phyloP scores from a whole-genome alignment of 2,888 invertebrate genomes.

The Gerris lacustris region DNA sequence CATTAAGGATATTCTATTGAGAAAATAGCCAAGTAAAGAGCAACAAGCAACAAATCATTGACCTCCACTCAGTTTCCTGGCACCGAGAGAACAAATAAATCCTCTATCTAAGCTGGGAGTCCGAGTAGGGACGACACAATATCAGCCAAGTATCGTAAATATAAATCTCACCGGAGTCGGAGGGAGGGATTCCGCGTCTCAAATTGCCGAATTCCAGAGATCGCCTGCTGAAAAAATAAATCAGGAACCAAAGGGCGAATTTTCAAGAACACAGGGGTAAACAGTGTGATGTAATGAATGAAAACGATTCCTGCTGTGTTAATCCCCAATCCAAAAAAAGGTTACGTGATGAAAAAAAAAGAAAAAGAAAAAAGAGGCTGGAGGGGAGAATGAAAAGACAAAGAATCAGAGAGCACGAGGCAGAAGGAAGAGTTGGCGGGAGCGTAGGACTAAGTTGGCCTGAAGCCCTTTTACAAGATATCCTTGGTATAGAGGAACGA shows the following conservation, averaged over 20 bases:
- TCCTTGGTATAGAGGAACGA: not conserved
- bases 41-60: constrained; percentile 3
- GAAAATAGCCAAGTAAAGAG: not conserved
- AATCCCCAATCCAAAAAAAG: not conserved
- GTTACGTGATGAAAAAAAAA: not conserved
- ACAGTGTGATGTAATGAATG: not conserved
- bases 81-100: not conserved
- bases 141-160: not conserved
- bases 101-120: not conserved
- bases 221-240: not conserved
- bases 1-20: no score
- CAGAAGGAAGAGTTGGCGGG: not conserved
- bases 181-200: not conserved
- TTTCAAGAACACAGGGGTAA: no score
- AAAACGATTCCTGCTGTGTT: not conserved
- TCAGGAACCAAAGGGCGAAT: not conserved
- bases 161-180: not conserved
- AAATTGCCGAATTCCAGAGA: not conserved
- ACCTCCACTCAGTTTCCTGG: not conserved
- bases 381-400: not conserved
- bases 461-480: not conserved
- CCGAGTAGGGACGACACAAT: not conserved
- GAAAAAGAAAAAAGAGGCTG: no score
- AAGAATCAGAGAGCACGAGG: not conserved
- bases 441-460: not conserved